These are phyloP conservation scores for Hyperoplus immaculatus DNA, from an alignment of 2,797 vertebrate species.

Conservation along the genomic window DNA sequence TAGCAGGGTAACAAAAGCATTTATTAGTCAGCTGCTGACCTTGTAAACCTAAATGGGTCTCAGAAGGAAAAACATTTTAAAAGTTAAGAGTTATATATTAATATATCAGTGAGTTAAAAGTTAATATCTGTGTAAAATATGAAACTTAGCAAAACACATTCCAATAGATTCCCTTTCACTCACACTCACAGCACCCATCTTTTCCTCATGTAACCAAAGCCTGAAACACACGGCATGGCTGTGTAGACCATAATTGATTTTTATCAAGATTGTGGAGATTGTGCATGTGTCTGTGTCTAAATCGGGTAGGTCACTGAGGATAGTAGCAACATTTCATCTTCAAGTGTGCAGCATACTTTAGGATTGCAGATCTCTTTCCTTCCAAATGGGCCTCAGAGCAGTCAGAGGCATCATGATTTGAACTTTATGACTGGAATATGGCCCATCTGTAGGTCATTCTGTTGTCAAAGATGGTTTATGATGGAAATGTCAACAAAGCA, in stretches of 20 bases:
- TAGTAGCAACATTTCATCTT: constrained; percentile 33
- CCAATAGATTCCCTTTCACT: neutral
- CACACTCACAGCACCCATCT: neutral
- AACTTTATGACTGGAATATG: constrained; percentile 15
- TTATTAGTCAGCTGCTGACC: constrained; percentile 42
- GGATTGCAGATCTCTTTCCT: constrained; percentile 35
- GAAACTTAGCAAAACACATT: neutral
- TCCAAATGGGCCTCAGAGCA: constrained; percentile 21
- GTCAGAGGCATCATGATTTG: constrained; percentile 5
- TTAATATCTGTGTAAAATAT: neutral
- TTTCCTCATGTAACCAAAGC: neutral
- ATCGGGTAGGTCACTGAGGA: constrained; percentile 13
- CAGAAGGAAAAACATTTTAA: constrained; percentile 8
- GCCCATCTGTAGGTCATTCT: neutral
- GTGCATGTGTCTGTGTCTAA: neutral
- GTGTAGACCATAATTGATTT: neutral
- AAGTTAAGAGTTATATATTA: neutral
- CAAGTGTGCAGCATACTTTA: constrained; percentile 25
- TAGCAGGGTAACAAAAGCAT: constrained; percentile 25
- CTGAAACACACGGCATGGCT: neutral
- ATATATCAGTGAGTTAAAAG: neutral
- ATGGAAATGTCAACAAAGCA: neutral
- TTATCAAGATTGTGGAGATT: constrained; percentile 19
- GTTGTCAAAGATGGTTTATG: neutral
- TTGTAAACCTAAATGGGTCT: constrained; percentile 14